phyloP scores from a whole-genome alignment of 2,888 invertebrate species.

The Dichetophora obliterata region DNA sequence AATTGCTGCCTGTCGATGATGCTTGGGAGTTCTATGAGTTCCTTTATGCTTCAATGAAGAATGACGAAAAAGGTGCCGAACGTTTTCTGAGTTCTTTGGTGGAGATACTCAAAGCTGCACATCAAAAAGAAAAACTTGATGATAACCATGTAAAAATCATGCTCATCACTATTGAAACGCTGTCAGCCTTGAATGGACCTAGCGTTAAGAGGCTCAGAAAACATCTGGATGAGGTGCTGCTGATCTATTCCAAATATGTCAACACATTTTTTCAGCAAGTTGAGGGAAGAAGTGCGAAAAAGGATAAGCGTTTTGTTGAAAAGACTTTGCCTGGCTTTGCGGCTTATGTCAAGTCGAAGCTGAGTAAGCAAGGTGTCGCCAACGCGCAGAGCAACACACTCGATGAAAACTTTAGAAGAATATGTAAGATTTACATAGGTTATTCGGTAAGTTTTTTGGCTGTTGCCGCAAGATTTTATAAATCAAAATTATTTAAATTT shows the following conservation, averaged over 20 bases:
- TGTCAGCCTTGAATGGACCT: constrained; percentile 52
- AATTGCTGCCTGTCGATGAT: constrained; percentile 54
- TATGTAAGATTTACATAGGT: constrained; percentile 67
- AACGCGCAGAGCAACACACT: constrained; percentile 14
- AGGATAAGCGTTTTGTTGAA: constrained; percentile 62
- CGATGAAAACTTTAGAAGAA: constrained; percentile 62
- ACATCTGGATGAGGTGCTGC: constrained; percentile 48
- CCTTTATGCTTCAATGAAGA: constrained; percentile 56
- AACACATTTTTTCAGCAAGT: constrained; percentile 49
- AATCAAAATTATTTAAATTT: not conserved
- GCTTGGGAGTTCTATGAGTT: constrained; percentile 60
- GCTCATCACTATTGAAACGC: constrained; percentile 58
- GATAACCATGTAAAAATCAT: constrained; percentile 56
- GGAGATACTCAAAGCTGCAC: constrained; percentile 44
- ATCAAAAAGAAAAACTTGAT: constrained; percentile 43
- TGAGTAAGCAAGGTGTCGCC: constrained; percentile 38
- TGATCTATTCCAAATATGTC: constrained; percentile 49
- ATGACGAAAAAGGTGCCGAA: constrained; percentile 55
- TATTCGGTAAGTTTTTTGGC: constrained; percentile 63
- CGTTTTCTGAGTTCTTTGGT: constrained; percentile 54
- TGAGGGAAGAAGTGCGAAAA: constrained; percentile 46
- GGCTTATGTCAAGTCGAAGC: constrained; percentile 49
- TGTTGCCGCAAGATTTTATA: too few species aligned
- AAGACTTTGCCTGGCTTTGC: constrained; percentile 56
- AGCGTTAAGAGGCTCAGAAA: constrained; percentile 53